phyloP scores from a whole-genome alignment of 92 coral and sea anemone species.

The Montipora capitata region DNA sequence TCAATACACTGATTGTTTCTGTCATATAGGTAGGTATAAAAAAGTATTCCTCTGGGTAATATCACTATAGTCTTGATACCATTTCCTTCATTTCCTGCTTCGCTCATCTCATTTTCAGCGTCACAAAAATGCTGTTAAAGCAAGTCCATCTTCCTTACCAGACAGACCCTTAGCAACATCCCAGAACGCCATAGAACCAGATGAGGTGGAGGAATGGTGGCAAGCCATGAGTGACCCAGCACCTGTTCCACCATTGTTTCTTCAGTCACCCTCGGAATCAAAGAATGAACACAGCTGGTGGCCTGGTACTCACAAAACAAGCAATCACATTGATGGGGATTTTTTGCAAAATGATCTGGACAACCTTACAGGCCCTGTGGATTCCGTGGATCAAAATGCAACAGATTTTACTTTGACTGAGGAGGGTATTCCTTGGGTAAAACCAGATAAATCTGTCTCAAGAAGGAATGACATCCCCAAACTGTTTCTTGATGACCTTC shows the following conservation, averaged over 20 bases:
- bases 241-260: constrained; percentile 86
- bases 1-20: no score
- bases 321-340: neutral
- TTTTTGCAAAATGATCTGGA: constrained; percentile 18
- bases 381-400: neutral
- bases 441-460: constrained; percentile 8
- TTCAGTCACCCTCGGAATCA: constrained; percentile 79
- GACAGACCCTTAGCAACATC: constrained; percentile 52
- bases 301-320: constrained; percentile 34
- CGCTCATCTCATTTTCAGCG: constrained; percentile 12
- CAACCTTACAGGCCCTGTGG: neutral
- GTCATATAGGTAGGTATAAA: no score
- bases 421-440: constrained; percentile 29
- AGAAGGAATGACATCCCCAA: constrained; percentile 67
- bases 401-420: constrained; percentile 31
- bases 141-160: constrained; percentile 38
- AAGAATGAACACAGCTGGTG: constrained; percentile 67
- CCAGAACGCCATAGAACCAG: constrained; percentile 42
- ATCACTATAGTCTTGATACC: no score
- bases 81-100: no score
- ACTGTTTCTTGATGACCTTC: constrained; percentile 62
- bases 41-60: no score
- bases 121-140: constrained; percentile 38
- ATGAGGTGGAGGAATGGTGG: constrained; percentile 86
- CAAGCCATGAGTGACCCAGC: constrained; percentile 66